Evolutionary conservation across 2,797 vertebrate species (phyloP).

Genomic region (Lithobates pipiens): DNA sequence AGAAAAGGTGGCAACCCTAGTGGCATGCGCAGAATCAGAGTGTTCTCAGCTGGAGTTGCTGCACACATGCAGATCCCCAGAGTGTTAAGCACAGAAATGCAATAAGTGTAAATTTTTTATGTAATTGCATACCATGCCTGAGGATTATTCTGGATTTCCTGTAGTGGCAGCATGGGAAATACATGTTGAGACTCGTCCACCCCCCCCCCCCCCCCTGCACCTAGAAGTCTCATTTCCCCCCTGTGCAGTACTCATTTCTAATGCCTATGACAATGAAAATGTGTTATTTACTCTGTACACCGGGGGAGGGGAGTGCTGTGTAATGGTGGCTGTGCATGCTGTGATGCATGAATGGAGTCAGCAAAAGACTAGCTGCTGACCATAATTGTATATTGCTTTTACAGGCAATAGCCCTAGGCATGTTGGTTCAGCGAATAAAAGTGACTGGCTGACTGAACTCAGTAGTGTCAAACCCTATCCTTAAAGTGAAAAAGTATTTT

Average conservation of each 20-base stretch:
- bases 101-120: too few relatives aligned
- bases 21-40: too few relatives aligned
- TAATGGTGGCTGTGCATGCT: background rate
- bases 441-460: background rate
- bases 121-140: too few relatives aligned
- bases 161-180: too few relatives aligned
- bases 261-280: background rate
- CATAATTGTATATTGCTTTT: constrained; percentile 22
- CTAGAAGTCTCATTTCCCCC: too few relatives aligned
- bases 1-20: too few relatives aligned
- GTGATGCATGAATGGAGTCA: constrained; percentile 16
- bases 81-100: too few relatives aligned
- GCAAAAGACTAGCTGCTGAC: constrained; percentile 12
- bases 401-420: constrained; percentile 20
- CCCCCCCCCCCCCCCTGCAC: too few relatives aligned
- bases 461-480: background rate
- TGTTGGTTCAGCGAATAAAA: constrained; percentile 1
- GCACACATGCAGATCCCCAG: too few relatives aligned
- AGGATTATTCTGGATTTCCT: too few relatives aligned
- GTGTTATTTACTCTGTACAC: constrained; percentile 6
- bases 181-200: background rate
- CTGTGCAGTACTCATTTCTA: background rate
- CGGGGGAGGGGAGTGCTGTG: background rate
- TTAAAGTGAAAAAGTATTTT: background rate
- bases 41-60: too few relatives aligned